Evolutionary conservation across 1,140 invertebrate species (phyloP).

Genomic region (Tetraneura akinire): DNA sequence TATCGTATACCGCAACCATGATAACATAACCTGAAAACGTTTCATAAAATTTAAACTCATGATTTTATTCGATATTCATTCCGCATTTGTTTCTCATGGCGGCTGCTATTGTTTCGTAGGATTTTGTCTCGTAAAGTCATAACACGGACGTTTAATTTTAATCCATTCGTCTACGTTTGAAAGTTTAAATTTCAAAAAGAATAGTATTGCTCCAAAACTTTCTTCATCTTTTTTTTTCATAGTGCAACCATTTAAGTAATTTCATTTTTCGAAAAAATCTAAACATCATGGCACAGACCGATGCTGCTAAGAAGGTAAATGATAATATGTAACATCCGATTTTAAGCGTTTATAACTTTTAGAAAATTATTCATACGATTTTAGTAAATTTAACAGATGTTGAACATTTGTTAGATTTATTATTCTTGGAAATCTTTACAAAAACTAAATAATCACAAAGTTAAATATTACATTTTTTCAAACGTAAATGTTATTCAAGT

Average conservation of each 20-base stretch:
- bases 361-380: neutral
- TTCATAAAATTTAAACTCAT: slow-evolving; percentile 4
- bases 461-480: too few species aligned
- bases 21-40: slow-evolving; percentile 20
- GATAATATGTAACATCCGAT: neutral
- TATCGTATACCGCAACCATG: neutral
- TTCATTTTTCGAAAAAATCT: neutral
- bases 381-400: neutral
- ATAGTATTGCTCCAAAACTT: too few species aligned
- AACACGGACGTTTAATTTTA: too few species aligned
- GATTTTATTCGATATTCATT: neutral
- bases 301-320: slow-evolving; percentile 3
- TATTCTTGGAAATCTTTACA: too few species aligned
- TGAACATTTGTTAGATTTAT: neutral
- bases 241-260: too few species aligned
- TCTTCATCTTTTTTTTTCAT: too few species aligned
- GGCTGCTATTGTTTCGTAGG: neutral
- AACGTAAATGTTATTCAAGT: too few species aligned
- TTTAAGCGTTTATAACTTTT: neutral
- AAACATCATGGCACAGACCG: slow-evolving; percentile 23
- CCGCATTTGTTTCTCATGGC: neutral
- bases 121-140: neutral
- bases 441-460: too few species aligned
- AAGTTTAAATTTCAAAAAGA: too few species aligned
- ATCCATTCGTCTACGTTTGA: too few species aligned